Conservation (phyloP, 2,113 vertebrate species). For the Trematomus loennbergii region DNA sequence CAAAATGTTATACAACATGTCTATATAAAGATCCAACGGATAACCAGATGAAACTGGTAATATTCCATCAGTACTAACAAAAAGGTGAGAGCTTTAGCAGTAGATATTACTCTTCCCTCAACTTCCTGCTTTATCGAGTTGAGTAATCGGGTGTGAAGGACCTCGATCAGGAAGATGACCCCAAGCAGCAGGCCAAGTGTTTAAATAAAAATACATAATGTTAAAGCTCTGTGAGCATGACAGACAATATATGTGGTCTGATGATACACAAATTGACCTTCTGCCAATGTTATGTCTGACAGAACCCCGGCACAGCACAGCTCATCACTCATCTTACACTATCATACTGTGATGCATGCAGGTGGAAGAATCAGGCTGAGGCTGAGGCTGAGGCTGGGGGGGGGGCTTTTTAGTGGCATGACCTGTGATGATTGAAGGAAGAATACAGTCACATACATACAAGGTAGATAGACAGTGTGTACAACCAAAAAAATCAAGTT, state of each 20-base stretch:
- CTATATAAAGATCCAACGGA: background rate
- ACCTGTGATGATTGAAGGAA: constrained; percentile 10
- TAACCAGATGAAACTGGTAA: background rate
- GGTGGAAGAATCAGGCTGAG: constrained; percentile 48
- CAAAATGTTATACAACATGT: background rate
- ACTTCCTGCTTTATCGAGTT: constrained; percentile 24
- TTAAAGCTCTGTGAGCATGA: constrained; percentile 45
- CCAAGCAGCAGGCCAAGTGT: constrained; percentile 20
- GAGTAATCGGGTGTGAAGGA: constrained; percentile 51
- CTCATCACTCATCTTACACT: constrained; percentile 60
- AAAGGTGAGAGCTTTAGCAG: background rate
- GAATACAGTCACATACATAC: constrained; percentile 12
- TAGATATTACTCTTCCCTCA: constrained; percentile 5
- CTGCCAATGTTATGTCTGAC: constrained; percentile 44
- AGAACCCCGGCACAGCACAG: constrained; percentile 20
- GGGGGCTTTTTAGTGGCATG: background rate
- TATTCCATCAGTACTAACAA: background rate
- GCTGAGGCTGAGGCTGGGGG: no score
- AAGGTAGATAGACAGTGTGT: constrained; percentile 3
- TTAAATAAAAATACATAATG: constrained; percentile 13
- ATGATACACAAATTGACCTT: constrained; percentile 67
- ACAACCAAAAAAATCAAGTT: background rate
- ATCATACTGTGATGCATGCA: constrained; percentile 46
- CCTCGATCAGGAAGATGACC: constrained; percentile 5
- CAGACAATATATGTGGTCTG: constrained; percentile 47